Conservation (phyloP, 2,113 vertebrate species). For the Euleptes europaea region DNA sequence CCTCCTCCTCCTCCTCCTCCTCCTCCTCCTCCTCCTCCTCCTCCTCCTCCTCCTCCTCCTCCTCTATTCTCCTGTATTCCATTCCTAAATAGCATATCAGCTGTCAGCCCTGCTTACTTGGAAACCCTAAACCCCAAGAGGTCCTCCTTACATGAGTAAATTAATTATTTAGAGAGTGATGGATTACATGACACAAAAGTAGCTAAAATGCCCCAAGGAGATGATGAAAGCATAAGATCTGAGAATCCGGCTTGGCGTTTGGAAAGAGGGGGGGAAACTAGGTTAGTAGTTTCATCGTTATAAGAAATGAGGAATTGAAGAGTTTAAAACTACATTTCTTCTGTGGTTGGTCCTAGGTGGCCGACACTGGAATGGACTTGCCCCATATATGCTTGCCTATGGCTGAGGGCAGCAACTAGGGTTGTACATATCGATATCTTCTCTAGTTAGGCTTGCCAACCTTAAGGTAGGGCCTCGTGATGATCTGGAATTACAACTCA, state of each 20-base stretch:
- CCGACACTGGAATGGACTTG: neutral
- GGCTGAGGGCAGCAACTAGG: too few relatives aligned
- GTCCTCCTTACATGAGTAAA: conserved; percentile 48
- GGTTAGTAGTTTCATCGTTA: neutral
- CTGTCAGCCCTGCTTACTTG: conserved; percentile 40
- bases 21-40: too few relatives aligned
- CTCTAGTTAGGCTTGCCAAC: too few relatives aligned
- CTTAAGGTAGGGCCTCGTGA: too few relatives aligned
- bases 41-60: neutral
- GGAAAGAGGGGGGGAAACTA: conserved; percentile 11
- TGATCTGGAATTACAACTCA: too few relatives aligned
- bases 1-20: too few relatives aligned
- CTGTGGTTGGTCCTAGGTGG: fast-evolving
- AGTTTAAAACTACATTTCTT: neutral
- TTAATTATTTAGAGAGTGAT: conserved; percentile 65
- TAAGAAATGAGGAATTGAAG: conserved; percentile 1
- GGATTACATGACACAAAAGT: conserved; percentile 51
- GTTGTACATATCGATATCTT: too few relatives aligned
- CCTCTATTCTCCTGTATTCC: neutral
- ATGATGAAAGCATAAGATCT: conserved; percentile 42
- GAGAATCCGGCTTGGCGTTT: conserved; percentile 24
- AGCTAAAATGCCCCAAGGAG: conserved; percentile 55
- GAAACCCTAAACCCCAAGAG: conserved; percentile 39
- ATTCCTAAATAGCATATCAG: conserved; percentile 33
- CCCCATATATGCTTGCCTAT: too few relatives aligned